A percentile compares a stretch with the other conserved stretches of the same genome.
Conservation (phyloP, 2,113 vertebrate species). For the Paramisgurnus dabryanus region DNA sequence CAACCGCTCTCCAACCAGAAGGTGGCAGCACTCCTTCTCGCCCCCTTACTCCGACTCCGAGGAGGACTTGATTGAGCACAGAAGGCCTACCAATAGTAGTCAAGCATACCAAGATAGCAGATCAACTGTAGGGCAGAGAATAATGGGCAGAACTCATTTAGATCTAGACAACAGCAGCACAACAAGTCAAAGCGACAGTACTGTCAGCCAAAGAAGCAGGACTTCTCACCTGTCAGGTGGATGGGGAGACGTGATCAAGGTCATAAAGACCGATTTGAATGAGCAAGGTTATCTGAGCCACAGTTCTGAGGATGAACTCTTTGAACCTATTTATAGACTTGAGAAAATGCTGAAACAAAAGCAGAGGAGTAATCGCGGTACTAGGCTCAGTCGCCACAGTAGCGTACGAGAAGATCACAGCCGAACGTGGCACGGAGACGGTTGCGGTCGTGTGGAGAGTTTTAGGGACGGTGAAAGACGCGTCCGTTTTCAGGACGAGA, state of each 20-base stretch:
- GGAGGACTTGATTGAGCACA: slow-evolving; percentile 21
- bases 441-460: background rate
- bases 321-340: slow-evolving; percentile 51
- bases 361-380: slow-evolving; percentile 37
- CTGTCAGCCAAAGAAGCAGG: slow-evolving; percentile 48
- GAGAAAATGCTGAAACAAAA: slow-evolving; percentile 47
- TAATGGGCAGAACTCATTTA: background rate
- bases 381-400: slow-evolving; percentile 47
- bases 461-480: slow-evolving; percentile 60
- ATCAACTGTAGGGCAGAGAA: background rate
- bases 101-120: background rate
- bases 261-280: slow-evolving; percentile 54
- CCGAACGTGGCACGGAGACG: slow-evolving; percentile 40
- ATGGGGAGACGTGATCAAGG: slow-evolving; percentile 52
- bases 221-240: slow-evolving; percentile 60
- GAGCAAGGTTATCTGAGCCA: slow-evolving; percentile 58
- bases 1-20: slow-evolving; percentile 51
- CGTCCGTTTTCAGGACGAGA: slow-evolving; percentile 68
- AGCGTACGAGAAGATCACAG: slow-evolving; percentile 48
- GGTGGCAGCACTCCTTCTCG: slow-evolving; percentile 59
- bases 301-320: slow-evolving; percentile 65
- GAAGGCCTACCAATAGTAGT: background rate
- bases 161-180: slow-evolving; percentile 34
- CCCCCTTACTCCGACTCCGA: slow-evolving; percentile 44
- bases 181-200: background rate